Conservation (phyloP, 1,140 invertebrate genomes). For the Ceratosolen solmsi region DNA sequence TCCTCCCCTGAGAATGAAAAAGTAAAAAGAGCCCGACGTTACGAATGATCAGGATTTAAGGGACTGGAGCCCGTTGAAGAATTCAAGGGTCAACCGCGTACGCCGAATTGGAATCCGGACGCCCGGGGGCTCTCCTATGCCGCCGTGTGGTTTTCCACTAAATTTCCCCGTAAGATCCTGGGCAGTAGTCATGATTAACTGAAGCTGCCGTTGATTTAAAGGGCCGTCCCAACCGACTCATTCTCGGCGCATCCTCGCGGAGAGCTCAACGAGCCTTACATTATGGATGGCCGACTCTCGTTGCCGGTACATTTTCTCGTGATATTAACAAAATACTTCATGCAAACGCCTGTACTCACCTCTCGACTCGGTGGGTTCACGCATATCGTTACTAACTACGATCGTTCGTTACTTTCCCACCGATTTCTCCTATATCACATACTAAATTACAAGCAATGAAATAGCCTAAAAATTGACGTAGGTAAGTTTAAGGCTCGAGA, state of each 20-base stretch:
- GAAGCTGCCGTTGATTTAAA: conserved; percentile 47
- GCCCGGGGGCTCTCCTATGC: background rate
- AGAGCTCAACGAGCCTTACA: conserved; percentile 44
- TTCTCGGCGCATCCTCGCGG: conserved; percentile 30
- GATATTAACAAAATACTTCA: no score
- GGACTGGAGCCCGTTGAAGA: background rate
- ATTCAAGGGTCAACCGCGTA: conserved; percentile 7
- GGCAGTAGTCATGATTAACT: conserved; percentile 48
- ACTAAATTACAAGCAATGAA: no score
- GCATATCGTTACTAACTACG: no score
- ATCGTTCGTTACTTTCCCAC: no score
- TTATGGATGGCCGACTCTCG: conserved; percentile 25
- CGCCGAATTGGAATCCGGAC: background rate
- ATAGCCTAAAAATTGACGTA: no score
- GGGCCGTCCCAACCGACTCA: conserved; percentile 18
- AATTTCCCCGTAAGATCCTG: conserved; percentile 43
- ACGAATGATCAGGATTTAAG: background rate
- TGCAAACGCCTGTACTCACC: no score
- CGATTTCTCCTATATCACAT: no score
- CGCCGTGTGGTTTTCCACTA: conserved; percentile 47
- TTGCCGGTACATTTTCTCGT: background rate
- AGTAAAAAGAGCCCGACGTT: background rate
- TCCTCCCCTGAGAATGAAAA: background rate
- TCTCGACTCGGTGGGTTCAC: no score
- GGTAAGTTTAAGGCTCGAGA: no score